phyloP scores from a whole-genome alignment of 2,888 invertebrate genomes.

The Anoncus sp. region DNA sequence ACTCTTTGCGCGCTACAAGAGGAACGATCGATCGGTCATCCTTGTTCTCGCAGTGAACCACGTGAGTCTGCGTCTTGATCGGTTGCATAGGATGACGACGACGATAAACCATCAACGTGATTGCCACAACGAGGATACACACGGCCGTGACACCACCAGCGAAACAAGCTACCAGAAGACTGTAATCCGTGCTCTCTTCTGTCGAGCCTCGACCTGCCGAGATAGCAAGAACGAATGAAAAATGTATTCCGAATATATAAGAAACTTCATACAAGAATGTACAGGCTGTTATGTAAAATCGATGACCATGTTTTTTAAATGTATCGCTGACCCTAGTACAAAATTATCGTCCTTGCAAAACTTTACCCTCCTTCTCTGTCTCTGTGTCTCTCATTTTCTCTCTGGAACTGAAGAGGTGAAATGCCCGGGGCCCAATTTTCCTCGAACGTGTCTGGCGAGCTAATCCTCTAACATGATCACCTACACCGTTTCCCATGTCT shows the following conservation, averaged over 20 bases:
- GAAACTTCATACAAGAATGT: not conserved
- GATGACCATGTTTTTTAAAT: conserved; percentile 15
- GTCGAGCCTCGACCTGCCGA: conserved; percentile 76
- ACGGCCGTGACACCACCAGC: conserved; percentile 79
- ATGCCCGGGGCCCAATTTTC: conserved; percentile 30
- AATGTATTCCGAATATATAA: conserved; percentile 5
- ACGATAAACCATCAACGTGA: conserved; percentile 78
- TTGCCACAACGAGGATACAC: conserved; percentile 78
- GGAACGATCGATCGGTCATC: conserved; percentile 57
- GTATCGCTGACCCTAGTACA: not conserved
- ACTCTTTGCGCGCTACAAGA: conserved; percentile 40
- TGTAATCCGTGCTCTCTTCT: conserved; percentile 76
- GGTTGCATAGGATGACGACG: conserved; percentile 73
- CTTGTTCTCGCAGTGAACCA: conserved; percentile 69
- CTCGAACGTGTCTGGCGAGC: conserved; percentile 40
- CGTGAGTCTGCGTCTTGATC: conserved; percentile 71
- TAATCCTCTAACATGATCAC: conserved; percentile 34
- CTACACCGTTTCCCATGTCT: conserved; percentile 11
- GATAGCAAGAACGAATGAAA: conserved; percentile 43
- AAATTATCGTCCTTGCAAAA: conserved; percentile 14
- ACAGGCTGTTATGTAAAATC: conserved; percentile 10
- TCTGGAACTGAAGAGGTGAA: not conserved
- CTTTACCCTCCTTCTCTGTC: conserved; percentile 3
- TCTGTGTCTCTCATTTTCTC: not conserved
- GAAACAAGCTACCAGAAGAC: conserved; percentile 79